phyloP scores from a whole-genome alignment of 2,888 invertebrate species.

The Scaptomyza reducta region DNA sequence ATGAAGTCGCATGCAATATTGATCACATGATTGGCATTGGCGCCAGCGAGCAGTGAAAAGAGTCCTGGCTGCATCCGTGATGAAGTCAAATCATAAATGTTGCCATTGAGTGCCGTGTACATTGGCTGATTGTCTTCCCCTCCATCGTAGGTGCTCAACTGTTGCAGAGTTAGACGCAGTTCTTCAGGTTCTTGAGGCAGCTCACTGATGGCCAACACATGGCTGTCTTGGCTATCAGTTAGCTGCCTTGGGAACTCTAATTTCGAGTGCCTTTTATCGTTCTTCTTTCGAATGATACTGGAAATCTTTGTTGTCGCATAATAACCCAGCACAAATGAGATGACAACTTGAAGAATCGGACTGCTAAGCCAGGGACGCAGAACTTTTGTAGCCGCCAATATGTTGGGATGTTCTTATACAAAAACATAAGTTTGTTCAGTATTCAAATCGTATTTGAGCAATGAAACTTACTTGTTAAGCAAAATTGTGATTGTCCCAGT shows the following conservation, averaged over 20 bases:
- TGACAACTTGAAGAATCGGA: slow-evolving; percentile 48
- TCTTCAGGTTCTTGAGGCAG: background rate
- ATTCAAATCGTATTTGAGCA: background rate
- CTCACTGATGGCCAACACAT: background rate
- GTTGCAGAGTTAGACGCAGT: slow-evolving; percentile 31
- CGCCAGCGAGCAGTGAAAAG: slow-evolving; percentile 59
- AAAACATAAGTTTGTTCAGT: background rate
- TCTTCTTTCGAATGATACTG: slow-evolving; percentile 22
- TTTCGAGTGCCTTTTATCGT: background rate
- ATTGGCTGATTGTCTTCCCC: slow-evolving; percentile 34
- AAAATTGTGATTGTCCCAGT: slow-evolving; percentile 18
- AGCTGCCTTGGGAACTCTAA: background rate
- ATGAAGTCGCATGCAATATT: slow-evolving; percentile 49
- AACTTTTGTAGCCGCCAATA: slow-evolving; percentile 24
- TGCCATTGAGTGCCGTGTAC: slow-evolving; percentile 68
- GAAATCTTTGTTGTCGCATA: slow-evolving; percentile 56
- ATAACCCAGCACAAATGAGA: slow-evolving; percentile 65
- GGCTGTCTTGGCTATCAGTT: background rate
- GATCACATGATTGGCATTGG: slow-evolving; percentile 62
- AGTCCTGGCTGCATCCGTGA: slow-evolving; percentile 34
- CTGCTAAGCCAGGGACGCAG: slow-evolving; percentile 43
- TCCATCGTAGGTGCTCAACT: slow-evolving; percentile 51
- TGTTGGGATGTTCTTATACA: slow-evolving; percentile 6
- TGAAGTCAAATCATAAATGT: slow-evolving; percentile 62
- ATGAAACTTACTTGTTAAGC: slow-evolving; percentile 41